Percentiles rank a stretch among this genome's conserved stretches.
These are phyloP conservation scores for Phoenicopterus ruber DNA, from an alignment of 2,113 vertebrate genomes.

Conservation along the genomic window DNA sequence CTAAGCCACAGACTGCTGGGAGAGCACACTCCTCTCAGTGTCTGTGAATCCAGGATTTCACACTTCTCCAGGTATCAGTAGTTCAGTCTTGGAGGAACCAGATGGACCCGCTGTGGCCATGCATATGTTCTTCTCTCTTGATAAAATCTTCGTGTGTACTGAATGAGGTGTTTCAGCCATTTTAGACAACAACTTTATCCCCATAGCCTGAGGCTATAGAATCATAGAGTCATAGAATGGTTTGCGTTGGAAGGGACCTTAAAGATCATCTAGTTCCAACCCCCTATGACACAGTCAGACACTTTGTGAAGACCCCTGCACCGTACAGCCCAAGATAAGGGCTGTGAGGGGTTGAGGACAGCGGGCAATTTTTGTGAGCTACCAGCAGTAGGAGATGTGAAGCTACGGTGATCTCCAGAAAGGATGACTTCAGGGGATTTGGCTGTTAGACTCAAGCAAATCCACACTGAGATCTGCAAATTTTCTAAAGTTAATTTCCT, in stretches of 20 bases:
- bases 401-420: background rate
- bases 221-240: background rate
- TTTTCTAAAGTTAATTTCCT: background rate
- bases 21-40: fast-evolving
- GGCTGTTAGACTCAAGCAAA: background rate
- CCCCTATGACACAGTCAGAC: background rate
- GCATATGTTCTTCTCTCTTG: background rate
- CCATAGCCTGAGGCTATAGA: background rate
- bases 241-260: background rate
- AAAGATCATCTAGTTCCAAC: background rate
- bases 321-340: background rate
- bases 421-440: background rate
- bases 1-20: background rate
- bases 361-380: background rate
- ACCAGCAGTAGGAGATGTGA: background rate
- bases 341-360: background rate
- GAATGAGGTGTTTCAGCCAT: background rate
- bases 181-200: background rate
- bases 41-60: background rate
- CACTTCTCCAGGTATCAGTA: no score
- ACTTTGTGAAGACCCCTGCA: background rate
- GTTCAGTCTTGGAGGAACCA: background rate
- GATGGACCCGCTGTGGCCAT: background rate
- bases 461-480: background rate
- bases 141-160: background rate